Evolutionary conservation across 2,113 vertebrate species (phyloP).

Genomic region (Mus spicilegus): DNA sequence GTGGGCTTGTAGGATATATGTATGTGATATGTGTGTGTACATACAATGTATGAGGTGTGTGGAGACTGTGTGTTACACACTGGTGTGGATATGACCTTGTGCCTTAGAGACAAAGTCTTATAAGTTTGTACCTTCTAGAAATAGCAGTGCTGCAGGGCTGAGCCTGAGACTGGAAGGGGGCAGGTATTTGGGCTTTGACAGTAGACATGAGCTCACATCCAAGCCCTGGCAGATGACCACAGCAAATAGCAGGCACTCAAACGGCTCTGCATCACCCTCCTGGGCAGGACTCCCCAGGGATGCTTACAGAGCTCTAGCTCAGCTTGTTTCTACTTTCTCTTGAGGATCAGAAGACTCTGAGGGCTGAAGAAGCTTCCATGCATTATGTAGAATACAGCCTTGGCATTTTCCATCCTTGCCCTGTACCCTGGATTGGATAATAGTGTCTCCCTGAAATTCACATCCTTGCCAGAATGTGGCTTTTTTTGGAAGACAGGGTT

Average conservation of each 20-base stretch:
- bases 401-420: neutral
- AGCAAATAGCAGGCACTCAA: neutral
- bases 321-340: neutral
- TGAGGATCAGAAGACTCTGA: no score
- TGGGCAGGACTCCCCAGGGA: neutral
- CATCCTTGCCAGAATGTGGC: neutral
- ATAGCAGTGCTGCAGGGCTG: neutral
- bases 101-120: neutral
- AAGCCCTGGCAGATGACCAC: neutral
- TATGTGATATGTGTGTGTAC: neutral
- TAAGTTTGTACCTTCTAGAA: neutral
- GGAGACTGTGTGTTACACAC: neutral
- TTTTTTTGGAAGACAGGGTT: neutral
- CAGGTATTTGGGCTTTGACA: neutral
- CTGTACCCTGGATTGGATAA: neutral
- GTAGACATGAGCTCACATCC: neutral
- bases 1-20: neutral
- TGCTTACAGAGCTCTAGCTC: neutral
- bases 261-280: neutral
- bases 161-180: neutral
- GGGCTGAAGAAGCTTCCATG: neutral
- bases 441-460: neutral
- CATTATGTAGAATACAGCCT: neutral
- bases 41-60: neutral
- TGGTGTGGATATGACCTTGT: neutral